Percentiles rank a stretch among this genome's conserved stretches.
These are phyloP conservation scores for Melanotaenia maccullochi DNA, from an alignment of 2,797 vertebrate genomes.

Conservation along the genomic window DNA sequence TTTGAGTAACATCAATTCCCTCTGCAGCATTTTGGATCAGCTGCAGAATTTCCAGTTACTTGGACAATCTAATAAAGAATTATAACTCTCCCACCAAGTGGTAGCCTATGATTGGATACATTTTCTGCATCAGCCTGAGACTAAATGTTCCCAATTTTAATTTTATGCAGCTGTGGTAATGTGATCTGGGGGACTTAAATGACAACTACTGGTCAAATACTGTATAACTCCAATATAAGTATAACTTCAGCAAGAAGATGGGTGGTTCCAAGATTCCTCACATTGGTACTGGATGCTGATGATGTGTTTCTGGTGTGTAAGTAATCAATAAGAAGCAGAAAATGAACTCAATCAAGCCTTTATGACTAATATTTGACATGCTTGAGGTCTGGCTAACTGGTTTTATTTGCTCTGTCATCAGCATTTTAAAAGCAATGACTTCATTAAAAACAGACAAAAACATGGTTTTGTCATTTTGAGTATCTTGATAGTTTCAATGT, in stretches of 20 bases:
- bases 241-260: not conserved
- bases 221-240: not conserved
- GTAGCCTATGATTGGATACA: not conserved
- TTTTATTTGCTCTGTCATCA: not conserved
- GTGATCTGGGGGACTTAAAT: not conserved
- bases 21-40: not conserved
- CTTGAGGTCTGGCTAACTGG: not conserved
- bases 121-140: not conserved
- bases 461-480: too few relatives aligned
- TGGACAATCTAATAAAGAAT: slow-evolving; percentile 1
- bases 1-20: too few relatives aligned
- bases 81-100: not conserved
- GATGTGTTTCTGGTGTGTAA: not conserved
- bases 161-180: not conserved
- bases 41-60: not conserved
- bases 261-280: not conserved
- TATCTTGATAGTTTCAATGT: not conserved
- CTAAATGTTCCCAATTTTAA: not conserved
- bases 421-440: not conserved
- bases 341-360: too few relatives aligned
- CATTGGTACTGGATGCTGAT: not conserved
- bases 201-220: not conserved
- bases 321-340: not conserved
- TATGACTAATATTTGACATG: not conserved
- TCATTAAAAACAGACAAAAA: not conserved